phyloP scores from a whole-genome alignment of 2,888 invertebrate species.

The Hyles lineata region DNA sequence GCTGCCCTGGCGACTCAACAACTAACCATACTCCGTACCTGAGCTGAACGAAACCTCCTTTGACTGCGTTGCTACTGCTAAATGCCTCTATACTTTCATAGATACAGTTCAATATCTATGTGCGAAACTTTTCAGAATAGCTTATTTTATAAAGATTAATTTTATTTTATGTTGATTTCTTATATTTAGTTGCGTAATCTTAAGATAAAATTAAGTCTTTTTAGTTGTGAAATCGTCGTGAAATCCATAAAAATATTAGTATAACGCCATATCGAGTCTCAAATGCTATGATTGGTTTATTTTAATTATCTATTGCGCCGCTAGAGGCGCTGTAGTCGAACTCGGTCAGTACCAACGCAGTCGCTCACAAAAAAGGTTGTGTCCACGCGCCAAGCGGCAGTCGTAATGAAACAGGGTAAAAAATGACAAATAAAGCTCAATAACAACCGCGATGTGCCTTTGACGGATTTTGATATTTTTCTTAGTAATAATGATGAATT shows the following conservation, averaged over 20 bases:
- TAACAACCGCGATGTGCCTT: slow-evolving; percentile 59
- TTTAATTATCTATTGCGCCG: not conserved
- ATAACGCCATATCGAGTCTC: slow-evolving; percentile 10
- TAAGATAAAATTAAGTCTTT: not conserved
- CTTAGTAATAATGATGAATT: slow-evolving; percentile 51
- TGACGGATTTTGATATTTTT: slow-evolving; percentile 40
- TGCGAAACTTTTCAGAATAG: not conserved
- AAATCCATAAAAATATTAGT: no score
- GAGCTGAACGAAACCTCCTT: slow-evolving; percentile 16
- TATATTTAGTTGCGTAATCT: not conserved
- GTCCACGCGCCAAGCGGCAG: slow-evolving; percentile 17
- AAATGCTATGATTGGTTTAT: slow-evolving; percentile 11
- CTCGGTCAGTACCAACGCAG: slow-evolving; percentile 24
- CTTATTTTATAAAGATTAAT: not conserved
- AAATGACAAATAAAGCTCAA: slow-evolving; percentile 70
- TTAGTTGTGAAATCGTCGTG: not conserved
- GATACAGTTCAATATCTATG: no score
- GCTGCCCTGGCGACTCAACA: slow-evolving; percentile 42
- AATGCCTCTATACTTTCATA: not conserved
- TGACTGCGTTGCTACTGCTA: slow-evolving; percentile 14
- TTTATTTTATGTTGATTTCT: not conserved
- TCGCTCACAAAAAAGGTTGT: slow-evolving; percentile 18
- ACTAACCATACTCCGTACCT: slow-evolving; percentile 32
- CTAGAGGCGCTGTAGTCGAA: slow-evolving; percentile 18
- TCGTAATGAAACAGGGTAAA: slow-evolving; percentile 67